Evolutionary conservation across 2,888 invertebrate genomes (phyloP).

Genomic region (Osmoderma eremita): DNA sequence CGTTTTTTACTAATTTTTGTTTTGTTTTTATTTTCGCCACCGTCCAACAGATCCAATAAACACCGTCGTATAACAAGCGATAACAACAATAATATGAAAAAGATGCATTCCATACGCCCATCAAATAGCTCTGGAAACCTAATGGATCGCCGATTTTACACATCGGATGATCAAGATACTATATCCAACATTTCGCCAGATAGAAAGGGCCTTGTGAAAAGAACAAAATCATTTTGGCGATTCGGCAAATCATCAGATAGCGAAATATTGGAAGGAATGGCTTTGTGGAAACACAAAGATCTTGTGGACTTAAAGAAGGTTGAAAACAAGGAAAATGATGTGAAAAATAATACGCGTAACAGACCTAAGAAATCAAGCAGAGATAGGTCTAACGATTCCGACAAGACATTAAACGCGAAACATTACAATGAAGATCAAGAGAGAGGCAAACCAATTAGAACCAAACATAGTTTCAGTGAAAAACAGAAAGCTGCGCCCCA

Average conservation of each 20-base stretch:
- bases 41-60: conserved; percentile 44
- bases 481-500: conserved; percentile 57
- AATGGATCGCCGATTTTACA: conserved; percentile 62
- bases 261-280: conserved; percentile 87
- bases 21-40: background rate
- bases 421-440: conserved; percentile 48
- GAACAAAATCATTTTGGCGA: conserved; percentile 88
- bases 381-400: conserved; percentile 62
- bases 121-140: conserved; percentile 61
- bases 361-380: conserved; percentile 60
- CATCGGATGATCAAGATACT: conserved; percentile 69
- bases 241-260: conserved; percentile 78
- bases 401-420: conserved; percentile 60
- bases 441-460: conserved; percentile 25
- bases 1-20: conserved; percentile 36
- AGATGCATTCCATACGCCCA: conserved; percentile 54
- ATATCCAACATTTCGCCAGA: conserved; percentile 66
- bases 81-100: conserved; percentile 58
- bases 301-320: conserved; percentile 77
- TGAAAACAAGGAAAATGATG: conserved; percentile 60
- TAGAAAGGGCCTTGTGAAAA: conserved; percentile 76
- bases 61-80: conserved; percentile 52
- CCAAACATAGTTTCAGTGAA: conserved; percentile 54
- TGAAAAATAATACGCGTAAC: conserved; percentile 54
- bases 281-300: conserved; percentile 86